Percentiles rank a stretch among this genome's conserved stretches.
Conservation (phyloP, 2,113 vertebrate genomes). For the Semicossyphus pulcher region DNA sequence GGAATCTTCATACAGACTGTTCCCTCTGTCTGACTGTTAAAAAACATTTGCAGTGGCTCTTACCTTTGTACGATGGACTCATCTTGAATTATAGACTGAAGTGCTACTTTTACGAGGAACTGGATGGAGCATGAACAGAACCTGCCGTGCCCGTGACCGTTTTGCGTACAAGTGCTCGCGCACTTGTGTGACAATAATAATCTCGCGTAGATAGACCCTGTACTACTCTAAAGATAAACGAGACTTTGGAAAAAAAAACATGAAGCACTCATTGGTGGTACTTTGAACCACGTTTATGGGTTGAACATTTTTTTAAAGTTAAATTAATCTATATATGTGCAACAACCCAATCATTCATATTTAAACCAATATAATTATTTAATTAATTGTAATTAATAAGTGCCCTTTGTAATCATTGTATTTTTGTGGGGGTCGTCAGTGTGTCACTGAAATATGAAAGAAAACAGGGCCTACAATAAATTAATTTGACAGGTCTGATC, state of each 20-base stretch:
- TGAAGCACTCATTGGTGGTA: not conserved
- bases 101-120: conserved; percentile 6
- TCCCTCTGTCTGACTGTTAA: too few relatives aligned
- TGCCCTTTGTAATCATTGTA: not conserved
- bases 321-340: not conserved
- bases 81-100: not conserved
- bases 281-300: not conserved
- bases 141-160: conserved; percentile 11
- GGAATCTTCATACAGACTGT: too few relatives aligned
- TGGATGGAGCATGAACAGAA: conserved; percentile 6
- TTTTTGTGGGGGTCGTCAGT: not conserved
- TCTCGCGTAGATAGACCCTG: conserved; percentile 30
- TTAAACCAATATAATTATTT: not conserved
- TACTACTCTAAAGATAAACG: not conserved
- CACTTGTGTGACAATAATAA: not conserved
- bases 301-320: not conserved
- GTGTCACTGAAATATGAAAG: too few relatives aligned
- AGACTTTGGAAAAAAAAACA: not conserved
- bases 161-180: conserved; percentile 17
- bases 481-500: not conserved
- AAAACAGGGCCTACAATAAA: not conserved
- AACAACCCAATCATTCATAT: not conserved
- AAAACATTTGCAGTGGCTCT: not conserved
- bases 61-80: not conserved
- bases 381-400: not conserved